Conservation (phyloP, 2,113 vertebrate genomes). For the Upupa epops region DNA sequence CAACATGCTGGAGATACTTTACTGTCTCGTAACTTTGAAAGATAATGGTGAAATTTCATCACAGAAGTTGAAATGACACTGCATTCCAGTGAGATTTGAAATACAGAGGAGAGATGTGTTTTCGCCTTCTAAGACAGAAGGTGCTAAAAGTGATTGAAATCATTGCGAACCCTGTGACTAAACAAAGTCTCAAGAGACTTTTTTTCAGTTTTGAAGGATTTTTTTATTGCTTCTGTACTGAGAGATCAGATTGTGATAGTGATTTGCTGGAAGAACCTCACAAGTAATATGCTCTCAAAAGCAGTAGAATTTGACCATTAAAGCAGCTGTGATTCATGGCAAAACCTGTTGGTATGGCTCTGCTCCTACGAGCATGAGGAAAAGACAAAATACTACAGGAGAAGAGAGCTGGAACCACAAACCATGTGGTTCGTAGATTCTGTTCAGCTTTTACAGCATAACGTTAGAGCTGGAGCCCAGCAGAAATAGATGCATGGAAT, state of each 20-base stretch:
- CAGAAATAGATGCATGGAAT: neutral
- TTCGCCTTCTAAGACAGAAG: neutral
- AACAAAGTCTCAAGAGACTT: neutral
- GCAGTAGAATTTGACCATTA: neutral
- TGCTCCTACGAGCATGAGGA: neutral
- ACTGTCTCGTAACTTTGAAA: neutral
- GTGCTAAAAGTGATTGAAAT: neutral
- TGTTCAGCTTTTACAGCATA: no score
- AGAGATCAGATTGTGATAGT: neutral
- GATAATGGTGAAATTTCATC: neutral
- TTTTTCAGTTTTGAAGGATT: neutral
- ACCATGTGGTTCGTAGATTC: rapidly evolving
- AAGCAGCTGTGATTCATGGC: neutral
- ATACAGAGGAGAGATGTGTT: neutral
- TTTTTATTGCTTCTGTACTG: neutral
- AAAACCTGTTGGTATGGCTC: rapidly evolving
- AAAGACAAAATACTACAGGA: neutral
- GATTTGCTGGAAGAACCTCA: neutral
- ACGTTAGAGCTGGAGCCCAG: neutral
- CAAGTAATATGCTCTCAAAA: neutral
- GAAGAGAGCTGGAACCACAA: neutral
- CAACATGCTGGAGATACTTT: neutral
- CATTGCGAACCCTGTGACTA: neutral
- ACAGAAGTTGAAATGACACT: neutral
- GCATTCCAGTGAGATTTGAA: neutral